phyloP scores from a whole-genome alignment of 35 echinoderm and acorn worm species.

The Ptychodera flava region DNA sequence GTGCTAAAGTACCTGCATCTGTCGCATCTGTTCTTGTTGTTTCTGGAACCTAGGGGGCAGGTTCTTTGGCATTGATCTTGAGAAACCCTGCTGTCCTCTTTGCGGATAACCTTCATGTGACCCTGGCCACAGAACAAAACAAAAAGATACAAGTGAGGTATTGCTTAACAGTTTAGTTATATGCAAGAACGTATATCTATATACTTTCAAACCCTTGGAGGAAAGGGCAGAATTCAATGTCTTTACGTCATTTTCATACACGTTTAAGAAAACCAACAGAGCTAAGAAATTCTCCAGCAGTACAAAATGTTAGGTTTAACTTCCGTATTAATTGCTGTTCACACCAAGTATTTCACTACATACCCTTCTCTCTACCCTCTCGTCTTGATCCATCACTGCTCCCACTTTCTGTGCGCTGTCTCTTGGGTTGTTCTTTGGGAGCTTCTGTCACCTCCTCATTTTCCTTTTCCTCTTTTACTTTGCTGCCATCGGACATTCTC shows the following conservation, averaged over 20 bases:
- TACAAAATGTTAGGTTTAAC: no score
- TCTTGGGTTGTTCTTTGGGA: neutral
- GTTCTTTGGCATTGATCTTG: slow-evolving; percentile 17
- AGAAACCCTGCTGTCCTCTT: neutral
- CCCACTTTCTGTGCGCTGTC: slow-evolving; percentile 85
- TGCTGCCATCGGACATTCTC: slow-evolving; percentile 20
- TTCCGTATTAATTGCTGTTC: no score
- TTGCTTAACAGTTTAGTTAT: no score
- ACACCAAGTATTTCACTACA: no score
- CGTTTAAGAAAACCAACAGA: no score
- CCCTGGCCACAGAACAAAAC: no score
- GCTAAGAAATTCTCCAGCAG: no score
- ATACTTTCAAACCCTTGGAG: no score
- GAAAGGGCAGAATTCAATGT: no score
- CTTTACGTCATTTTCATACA: no score
- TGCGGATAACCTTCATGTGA: neutral
- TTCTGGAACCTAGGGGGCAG: slow-evolving; percentile 89
- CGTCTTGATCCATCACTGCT: slow-evolving; percentile 88
- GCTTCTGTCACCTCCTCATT: neutral
- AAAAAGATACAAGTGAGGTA: no score
- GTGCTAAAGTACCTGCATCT: slow-evolving; percentile 31
- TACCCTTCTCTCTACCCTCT: neutral
- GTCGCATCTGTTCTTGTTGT: slow-evolving; percentile 18
- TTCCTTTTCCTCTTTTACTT: neutral
- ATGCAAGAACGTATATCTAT: no score